Evolutionary conservation across 2,888 invertebrate species (phyloP).

Genomic region (Aspidiotus destructor): DNA sequence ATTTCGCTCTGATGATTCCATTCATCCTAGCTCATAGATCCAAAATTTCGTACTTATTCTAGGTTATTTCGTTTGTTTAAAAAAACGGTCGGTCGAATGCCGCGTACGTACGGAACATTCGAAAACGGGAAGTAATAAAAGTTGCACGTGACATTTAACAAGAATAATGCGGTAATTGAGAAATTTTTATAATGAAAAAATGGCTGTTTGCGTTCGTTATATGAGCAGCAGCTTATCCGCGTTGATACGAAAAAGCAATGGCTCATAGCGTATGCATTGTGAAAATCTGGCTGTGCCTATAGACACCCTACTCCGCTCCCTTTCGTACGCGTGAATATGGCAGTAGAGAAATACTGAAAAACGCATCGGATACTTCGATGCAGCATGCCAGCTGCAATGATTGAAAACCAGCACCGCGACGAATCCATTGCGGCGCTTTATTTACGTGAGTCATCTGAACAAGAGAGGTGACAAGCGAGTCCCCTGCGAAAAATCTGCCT

Average conservation of each 20-base stretch:
- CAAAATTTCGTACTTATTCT: too few relatives aligned
- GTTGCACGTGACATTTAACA: conserved; percentile 30
- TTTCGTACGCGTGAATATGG: conserved; percentile 23
- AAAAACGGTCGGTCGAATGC: too few relatives aligned
- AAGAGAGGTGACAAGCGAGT: conserved; percentile 30
- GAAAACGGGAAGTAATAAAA: conserved; percentile 29
- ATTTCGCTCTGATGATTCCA: too few relatives aligned
- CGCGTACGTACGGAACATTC: background rate
- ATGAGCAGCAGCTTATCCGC: conserved; percentile 20
- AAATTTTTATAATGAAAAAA: conserved; percentile 15
- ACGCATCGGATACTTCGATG: conserved; percentile 16
- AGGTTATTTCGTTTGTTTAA: too few relatives aligned
- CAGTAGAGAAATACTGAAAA: conserved; percentile 14
- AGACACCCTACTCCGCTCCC: background rate
- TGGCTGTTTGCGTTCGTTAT: conserved; percentile 27
- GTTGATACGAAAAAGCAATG: conserved; percentile 20
- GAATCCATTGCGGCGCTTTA: conserved; percentile 33
- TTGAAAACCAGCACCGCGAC: conserved; percentile 34
- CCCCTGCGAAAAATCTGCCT: conserved; percentile 19
- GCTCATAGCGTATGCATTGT: conserved; percentile 17
- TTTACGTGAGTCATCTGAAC: conserved; percentile 33
- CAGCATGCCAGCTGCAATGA: conserved; percentile 32
- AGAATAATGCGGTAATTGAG: conserved; percentile 24
- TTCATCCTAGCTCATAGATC: too few relatives aligned
- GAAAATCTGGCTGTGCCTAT: conserved; percentile 10